Evolutionary conservation across 1,140 invertebrate species (phyloP).

Genomic region (Phocides pigmalion): DNA sequence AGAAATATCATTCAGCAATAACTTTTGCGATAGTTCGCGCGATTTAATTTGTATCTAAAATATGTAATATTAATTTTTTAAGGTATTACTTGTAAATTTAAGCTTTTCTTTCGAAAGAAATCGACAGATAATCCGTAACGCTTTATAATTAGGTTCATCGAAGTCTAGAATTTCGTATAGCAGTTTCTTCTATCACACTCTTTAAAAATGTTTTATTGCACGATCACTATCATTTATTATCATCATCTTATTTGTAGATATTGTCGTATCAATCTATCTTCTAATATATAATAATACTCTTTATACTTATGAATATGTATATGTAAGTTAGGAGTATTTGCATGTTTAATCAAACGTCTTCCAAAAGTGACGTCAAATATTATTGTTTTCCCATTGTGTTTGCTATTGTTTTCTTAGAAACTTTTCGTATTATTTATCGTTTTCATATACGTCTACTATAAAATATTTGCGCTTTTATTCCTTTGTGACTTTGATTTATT

Average conservation of each 20-base stretch:
- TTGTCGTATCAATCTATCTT: conserved; percentile 35
- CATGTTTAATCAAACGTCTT: conserved; percentile 80
- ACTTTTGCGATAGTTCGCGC: conserved; percentile 24
- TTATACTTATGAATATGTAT: conserved; percentile 45
- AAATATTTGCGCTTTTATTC: conserved; percentile 24
- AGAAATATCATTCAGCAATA: conserved; percentile 68
- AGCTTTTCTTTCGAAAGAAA: conserved; percentile 62
- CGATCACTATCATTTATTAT: conserved; percentile 52
- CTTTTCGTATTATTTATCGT: conserved; percentile 36
- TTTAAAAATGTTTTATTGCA: conserved; percentile 72
- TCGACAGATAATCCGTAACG: conserved; percentile 78
- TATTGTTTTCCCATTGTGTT: conserved; percentile 44
- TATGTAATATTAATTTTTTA: conserved; percentile 28
- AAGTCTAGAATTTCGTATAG: conserved; percentile 79
- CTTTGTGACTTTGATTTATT: conserved; percentile 35
- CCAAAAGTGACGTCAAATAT: conserved; percentile 76
- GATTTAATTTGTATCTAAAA: conserved; percentile 23
- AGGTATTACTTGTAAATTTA: conserved; percentile 58
- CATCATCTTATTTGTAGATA: conserved; percentile 50
- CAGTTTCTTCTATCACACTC: conserved; percentile 68
- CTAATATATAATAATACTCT: conserved; percentile 50
- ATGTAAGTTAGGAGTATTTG: conserved; percentile 74
- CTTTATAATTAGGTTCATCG: conserved; percentile 82
- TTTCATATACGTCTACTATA: conserved; percentile 35
- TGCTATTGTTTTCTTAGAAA: conserved; percentile 27